A percentile compares a stretch with the other conserved stretches of the same genome.
phyloP scores from a whole-genome alignment of 1,140 invertebrate species.

The Charaxes varanes region DNA sequence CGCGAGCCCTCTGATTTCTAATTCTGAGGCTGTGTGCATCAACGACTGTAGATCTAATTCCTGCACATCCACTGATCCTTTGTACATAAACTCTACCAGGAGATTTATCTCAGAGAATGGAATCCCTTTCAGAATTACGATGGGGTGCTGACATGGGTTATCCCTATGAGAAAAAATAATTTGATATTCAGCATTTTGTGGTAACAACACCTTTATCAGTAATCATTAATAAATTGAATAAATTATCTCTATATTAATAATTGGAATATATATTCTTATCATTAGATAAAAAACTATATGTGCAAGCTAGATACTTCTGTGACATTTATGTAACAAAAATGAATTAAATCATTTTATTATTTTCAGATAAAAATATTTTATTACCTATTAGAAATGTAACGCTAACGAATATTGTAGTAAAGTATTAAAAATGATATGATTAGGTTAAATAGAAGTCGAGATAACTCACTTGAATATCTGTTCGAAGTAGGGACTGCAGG shows the following conservation, averaged over 20 bases:
- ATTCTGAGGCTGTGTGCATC: conserved; percentile 80
- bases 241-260: conserved; percentile 38
- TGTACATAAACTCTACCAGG: conserved; percentile 83
- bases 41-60: conserved; percentile 79
- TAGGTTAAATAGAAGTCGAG: conserved; percentile 3
- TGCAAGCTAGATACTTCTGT: conserved; percentile 14
- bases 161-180: conserved; percentile 57
- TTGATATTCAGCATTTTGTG: conserved; percentile 1
- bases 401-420: too few relatives aligned
- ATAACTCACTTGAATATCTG: conserved; percentile 79
- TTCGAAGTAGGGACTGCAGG: conserved; percentile 85
- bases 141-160: conserved; percentile 83
- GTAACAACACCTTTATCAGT: conserved; percentile 22
- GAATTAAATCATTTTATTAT: conserved; percentile 1
- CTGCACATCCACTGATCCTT: conserved; percentile 81
- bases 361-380: too few relatives aligned
- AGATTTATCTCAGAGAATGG: conserved; percentile 81
- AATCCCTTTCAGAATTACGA: conserved; percentile 81
- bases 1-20: conserved; percentile 77
- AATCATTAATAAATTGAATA: conserved; percentile 29
- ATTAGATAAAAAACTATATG: conserved; percentile 45
- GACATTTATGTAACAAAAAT: conserved; percentile 20
- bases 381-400: too few relatives aligned
- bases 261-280: conserved; percentile 43
- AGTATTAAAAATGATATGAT: background rate